Conservation (phyloP, 1,140 invertebrate species). For the Cherax quadricarinatus region DNA sequence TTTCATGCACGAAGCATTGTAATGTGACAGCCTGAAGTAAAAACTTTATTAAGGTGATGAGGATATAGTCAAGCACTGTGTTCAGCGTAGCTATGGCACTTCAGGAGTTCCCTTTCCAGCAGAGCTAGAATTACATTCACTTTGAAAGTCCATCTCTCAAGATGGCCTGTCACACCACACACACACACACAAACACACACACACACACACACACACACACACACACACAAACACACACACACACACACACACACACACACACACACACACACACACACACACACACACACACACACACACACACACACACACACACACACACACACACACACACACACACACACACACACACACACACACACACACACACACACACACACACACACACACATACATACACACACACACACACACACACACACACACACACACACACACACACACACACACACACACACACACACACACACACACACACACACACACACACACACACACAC, state of each 20-base stretch:
- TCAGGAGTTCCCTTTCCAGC: too few relatives aligned
- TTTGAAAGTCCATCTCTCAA: too few relatives aligned
- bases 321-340: neutral
- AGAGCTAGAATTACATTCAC: too few relatives aligned
- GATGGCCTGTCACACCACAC: neutral
- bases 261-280: slow-evolving; percentile 15
- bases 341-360: slow-evolving; percentile 14
- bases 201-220: slow-evolving; percentile 32
- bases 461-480: neutral
- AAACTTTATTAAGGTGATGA: too few relatives aligned
- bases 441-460: slow-evolving; percentile 26
- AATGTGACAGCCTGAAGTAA: too few relatives aligned
- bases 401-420: slow-evolving; percentile 43
- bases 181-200: neutral
- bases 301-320: slow-evolving; percentile 10
- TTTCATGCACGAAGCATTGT: too few relatives aligned
- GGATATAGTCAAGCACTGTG: too few relatives aligned
- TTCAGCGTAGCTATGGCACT: too few relatives aligned
- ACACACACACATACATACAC: slow-evolving; percentile 17
- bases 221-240: slow-evolving; percentile 23
- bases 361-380: slow-evolving; percentile 15
- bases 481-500: too few relatives aligned
- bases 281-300: slow-evolving; percentile 16
- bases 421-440: slow-evolving; percentile 29
- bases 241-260: slow-evolving; percentile 19